A percentile compares a stretch with the other conserved stretches of the same genome.
These are phyloP conservation scores for Danaus melanippus DNA, from an alignment of 1,140 invertebrate genomes.

Conservation along the genomic window DNA sequence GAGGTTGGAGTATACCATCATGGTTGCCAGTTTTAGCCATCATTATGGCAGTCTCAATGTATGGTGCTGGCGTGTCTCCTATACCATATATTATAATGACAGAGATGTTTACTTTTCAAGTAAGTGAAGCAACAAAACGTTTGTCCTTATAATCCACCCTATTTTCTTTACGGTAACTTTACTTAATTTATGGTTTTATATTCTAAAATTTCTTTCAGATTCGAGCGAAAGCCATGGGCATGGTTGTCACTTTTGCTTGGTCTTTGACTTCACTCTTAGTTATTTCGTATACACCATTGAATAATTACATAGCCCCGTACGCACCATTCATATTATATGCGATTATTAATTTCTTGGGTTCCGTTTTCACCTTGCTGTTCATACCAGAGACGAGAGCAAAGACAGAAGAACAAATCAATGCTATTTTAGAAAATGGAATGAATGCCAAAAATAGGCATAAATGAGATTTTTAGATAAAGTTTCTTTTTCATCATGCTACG, in stretches of 20 bases:
- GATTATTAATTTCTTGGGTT: slow-evolving; percentile 28
- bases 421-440: too few relatives aligned
- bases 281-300: slow-evolving; percentile 27
- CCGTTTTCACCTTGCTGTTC: slow-evolving; percentile 20
- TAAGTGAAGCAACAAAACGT: slow-evolving; percentile 7
- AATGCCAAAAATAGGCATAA: too few relatives aligned
- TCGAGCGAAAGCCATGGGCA: slow-evolving; percentile 42
- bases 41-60: slow-evolving; percentile 30
- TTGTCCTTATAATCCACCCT: too few relatives aligned
- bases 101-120: slow-evolving; percentile 51
- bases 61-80: slow-evolving; percentile 32
- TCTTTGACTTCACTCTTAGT: slow-evolving; percentile 32
- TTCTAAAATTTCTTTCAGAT: slow-evolving; percentile 32
- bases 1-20: slow-evolving; percentile 24
- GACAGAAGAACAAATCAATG: slow-evolving; percentile 30
- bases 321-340: slow-evolving; percentile 34
- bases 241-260: slow-evolving; percentile 38
- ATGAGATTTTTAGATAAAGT: too few relatives aligned
- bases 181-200: background rate
- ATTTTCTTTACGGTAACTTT: background rate
- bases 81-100: slow-evolving; percentile 42
- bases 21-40: slow-evolving; percentile 42
- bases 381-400: slow-evolving; percentile 42
- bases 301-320: slow-evolving; percentile 27
- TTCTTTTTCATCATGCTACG: too few relatives aligned